A percentile compares a stretch with the other conserved stretches of the same genome.
phyloP scores from a whole-genome alignment of 2,797 vertebrate genomes.

The Anniella stebbinsi region DNA sequence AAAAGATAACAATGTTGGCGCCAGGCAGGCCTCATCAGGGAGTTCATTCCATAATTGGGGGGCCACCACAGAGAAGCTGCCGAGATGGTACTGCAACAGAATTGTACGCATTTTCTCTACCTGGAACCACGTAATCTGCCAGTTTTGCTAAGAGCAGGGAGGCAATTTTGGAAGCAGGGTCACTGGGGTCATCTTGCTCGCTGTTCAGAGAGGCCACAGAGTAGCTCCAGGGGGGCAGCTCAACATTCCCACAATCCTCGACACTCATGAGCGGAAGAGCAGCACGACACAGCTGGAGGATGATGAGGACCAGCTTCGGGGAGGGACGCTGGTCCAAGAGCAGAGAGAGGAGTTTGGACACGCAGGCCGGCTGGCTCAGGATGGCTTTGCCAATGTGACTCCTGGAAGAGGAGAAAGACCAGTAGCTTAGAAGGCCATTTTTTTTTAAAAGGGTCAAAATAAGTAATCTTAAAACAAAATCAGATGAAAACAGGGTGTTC shows the following conservation, averaged over 20 bases:
- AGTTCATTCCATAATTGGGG: no score
- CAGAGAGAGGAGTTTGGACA: conserved; percentile 97
- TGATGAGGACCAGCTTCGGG: conserved; percentile 98
- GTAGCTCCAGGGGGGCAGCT: conserved; percentile 97
- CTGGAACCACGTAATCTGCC: conserved; percentile 98
- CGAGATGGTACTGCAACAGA: background rate
- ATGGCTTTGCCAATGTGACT: conserved; percentile 99
- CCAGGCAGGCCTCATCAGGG: no score
- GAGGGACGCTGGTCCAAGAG: conserved; percentile 97
- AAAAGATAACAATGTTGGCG: no score
- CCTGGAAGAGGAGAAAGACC: conserved; percentile 75
- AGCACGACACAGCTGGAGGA: conserved; percentile 95
- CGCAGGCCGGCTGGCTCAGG: conserved; percentile 97
- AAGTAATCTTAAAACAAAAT: background rate
- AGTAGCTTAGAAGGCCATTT: background rate
- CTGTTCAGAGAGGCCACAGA: conserved; percentile 92
- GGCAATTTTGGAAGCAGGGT: conserved; percentile 96
- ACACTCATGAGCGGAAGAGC: conserved; percentile 98
- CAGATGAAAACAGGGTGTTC: no score
- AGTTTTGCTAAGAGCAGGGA: conserved; percentile 94
- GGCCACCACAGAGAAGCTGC: no score
- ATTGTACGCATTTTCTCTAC: conserved; percentile 71
- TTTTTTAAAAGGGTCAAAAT: background rate
- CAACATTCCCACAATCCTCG: conserved; percentile 97
- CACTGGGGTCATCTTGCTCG: conserved; percentile 93